phyloP scores from a whole-genome alignment of 2,113 vertebrate genomes.

The Lates calcarifer region DNA sequence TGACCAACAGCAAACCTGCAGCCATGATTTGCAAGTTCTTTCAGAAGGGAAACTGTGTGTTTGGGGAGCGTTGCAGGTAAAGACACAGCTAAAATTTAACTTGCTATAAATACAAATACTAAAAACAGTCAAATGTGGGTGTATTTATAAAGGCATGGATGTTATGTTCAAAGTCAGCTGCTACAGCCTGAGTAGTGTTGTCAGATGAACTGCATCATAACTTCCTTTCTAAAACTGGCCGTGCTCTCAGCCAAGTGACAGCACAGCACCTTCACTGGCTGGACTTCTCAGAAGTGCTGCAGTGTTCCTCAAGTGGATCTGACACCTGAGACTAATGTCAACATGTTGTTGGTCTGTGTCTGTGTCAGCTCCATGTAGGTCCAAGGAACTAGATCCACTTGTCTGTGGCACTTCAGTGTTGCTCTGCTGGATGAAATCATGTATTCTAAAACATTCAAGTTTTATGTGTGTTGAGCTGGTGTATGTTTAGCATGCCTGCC shows the following conservation, averaged over 20 bases:
- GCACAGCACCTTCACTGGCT: slow-evolving; percentile 27
- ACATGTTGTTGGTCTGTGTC: slow-evolving; percentile 43
- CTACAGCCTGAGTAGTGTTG: neutral
- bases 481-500: neutral
- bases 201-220: neutral
- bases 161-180: neutral
- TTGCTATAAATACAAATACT: neutral
- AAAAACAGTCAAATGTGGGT: neutral
- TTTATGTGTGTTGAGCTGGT: neutral
- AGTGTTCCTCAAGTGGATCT: slow-evolving; percentile 47
- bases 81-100: neutral
- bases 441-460: neutral
- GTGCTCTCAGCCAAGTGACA: slow-evolving; percentile 17
- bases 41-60: slow-evolving; percentile 95
- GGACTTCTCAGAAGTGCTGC: slow-evolving; percentile 47
- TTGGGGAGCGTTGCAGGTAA: slow-evolving; percentile 98
- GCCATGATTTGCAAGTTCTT: slow-evolving; percentile 96
- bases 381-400: neutral
- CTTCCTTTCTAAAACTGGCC: slow-evolving; percentile 42
- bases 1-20: slow-evolving; percentile 90
- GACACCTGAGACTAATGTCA: slow-evolving; percentile 68
- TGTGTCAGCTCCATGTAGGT: neutral
- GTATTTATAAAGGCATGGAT: neutral
- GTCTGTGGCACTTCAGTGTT: neutral
- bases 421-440: neutral